Evolutionary conservation across 2,113 vertebrate species (phyloP), one percentile per base, ranked within the genome.

Genomic region (Oostethus manadensis): DNA sequence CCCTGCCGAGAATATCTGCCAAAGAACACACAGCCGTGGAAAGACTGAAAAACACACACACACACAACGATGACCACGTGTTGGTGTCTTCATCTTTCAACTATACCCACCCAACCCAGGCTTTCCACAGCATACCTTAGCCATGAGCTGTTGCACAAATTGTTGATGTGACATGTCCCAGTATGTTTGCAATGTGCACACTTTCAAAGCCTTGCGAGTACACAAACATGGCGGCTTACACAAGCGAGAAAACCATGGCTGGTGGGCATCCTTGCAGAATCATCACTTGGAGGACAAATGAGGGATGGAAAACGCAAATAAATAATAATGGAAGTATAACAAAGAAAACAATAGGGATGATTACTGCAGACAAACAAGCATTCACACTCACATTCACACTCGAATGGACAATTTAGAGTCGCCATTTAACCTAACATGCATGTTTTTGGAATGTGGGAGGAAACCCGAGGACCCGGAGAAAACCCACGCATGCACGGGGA

Each of bases 101-200:
- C 66, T 71, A 5, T 10, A 38, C 73, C 35, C n/a, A 51, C 70
- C 50, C 38, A 68, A 51, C 70, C 50, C 38, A 68, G 50, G 15
- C 47, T 60, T 35, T 45, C 42, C 47, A 14, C 23, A 65, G 51
- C 26, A 54, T 16, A 60, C 65, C 21, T n/a, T n/a, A 57, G 6
- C 56, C 23, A 21, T 74, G 58, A 76, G 22, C 22, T 29, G 74
- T 73, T 66, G 55, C 33, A 62, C 17, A 26, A 70, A 70, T 50
- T 60, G 55, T 61, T 71, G 58, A 78, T 70, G 10, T 71, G 76
- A 79, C 76, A 54, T 40, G 38, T 16, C 8, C 68, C 47, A 20
- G 22, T 56, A 42, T 11, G n/a, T 66, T 50, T 64, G 43, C 13
- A 47, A 15, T 38, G 38, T 40, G 26, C 21, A 50, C 51, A 42